These are phyloP conservation scores for Lontra canadensis DNA, from an alignment of 2,113 vertebrate species.

Conservation along the genomic window DNA sequence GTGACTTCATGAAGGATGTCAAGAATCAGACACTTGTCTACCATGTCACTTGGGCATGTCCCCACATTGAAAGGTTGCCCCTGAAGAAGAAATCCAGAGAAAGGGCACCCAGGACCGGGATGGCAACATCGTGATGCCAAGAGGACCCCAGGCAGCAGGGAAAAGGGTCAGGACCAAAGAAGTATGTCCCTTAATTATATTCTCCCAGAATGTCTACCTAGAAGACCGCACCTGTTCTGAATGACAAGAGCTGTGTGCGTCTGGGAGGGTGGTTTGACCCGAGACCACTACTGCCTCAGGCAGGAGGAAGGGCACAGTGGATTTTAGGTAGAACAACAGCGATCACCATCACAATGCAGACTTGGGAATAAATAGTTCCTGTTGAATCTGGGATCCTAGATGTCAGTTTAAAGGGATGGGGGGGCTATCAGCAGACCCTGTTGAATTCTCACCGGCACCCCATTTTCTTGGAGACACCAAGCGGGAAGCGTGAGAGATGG, in stretches of 20 bases:
- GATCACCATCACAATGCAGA: rapidly evolving
- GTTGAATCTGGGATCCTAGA: neutral
- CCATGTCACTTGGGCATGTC: rapidly evolving
- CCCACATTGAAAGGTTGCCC: neutral
- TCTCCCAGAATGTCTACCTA: no score
- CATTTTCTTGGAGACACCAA: slow-evolving; percentile 71
- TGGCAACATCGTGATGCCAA: neutral
- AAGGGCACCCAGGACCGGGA: neutral
- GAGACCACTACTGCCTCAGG: neutral
- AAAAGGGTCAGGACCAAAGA: neutral
- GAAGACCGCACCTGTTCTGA: neutral
- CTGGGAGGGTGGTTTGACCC: neutral
- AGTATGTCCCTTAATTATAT: rapidly evolving
- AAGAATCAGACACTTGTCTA: neutral
- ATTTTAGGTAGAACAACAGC: neutral
- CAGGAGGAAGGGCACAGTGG: neutral
- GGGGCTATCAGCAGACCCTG: neutral
- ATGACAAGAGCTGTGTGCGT: rapidly evolving
- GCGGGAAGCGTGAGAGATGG: slow-evolving; percentile 75
- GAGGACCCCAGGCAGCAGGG: neutral
- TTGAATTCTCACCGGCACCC: neutral
- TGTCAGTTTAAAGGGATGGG: neutral
- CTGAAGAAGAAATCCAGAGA: neutral
- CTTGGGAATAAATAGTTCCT: neutral
- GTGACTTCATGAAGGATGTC: neutral